phyloP scores from a whole-genome alignment of 2,113 vertebrate genomes.

The Xiphophorus hellerii region DNA sequence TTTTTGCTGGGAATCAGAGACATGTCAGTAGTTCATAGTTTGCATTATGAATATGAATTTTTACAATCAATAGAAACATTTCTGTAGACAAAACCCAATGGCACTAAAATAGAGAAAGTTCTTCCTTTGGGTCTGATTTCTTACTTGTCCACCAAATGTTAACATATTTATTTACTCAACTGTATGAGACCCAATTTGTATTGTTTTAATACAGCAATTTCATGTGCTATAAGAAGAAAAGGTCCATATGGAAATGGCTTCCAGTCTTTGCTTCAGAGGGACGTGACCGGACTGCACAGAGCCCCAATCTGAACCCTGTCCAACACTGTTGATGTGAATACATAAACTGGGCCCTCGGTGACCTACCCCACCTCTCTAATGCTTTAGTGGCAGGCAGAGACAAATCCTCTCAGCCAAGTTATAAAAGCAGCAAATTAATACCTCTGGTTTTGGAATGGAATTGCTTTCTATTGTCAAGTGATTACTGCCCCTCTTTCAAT shows the following conservation, averaged over 20 bases:
- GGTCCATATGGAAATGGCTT: not conserved
- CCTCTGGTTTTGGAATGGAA: not conserved
- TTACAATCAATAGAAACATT: too few species aligned
- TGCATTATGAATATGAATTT: too few species aligned
- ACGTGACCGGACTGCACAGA: not conserved
- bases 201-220: not conserved
- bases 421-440: conserved; percentile 9
- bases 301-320: not conserved
- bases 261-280: not conserved
- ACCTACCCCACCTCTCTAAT: not conserved
- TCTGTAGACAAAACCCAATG: too few species aligned
- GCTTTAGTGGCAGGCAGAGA: not conserved
- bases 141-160: too few species aligned
- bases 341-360: not conserved
- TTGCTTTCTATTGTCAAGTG: not conserved
- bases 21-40: too few species aligned
- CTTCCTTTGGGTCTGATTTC: too few species aligned
- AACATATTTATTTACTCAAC: not conserved
- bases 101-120: too few species aligned
- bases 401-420: conserved; percentile 1
- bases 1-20: too few species aligned
- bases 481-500: not conserved
- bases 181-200: not conserved
- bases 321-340: not conserved
- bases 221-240: not conserved